phyloP scores from a whole-genome alignment of 2,888 invertebrate species.

The Mesoligia furuncula region DNA sequence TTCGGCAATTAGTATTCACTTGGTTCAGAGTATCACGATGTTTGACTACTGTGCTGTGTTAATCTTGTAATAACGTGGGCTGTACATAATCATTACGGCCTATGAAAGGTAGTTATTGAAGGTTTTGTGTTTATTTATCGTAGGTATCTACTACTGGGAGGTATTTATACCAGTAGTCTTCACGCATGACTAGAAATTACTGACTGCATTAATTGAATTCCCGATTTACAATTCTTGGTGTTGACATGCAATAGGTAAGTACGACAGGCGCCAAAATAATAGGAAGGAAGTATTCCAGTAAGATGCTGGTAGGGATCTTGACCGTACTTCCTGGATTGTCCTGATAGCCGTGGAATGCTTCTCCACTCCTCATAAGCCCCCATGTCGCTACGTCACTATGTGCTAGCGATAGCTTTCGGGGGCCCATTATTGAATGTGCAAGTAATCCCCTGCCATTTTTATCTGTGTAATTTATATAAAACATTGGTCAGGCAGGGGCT shows the following conservation, averaged over 20 bases:
- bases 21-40: constrained; percentile 28
- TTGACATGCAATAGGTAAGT: neutral
- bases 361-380: too few species aligned
- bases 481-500: too few species aligned
- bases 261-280: too few species aligned
- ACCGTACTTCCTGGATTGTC: too few species aligned
- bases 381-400: too few species aligned
- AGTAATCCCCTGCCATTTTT: too few species aligned
- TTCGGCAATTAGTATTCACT: constrained; percentile 36
- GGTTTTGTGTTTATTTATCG: neutral
- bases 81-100: neutral
- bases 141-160: neutral
- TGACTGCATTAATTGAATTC: neutral
- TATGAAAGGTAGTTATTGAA: neutral
- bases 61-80: neutral
- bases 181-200: constrained; percentile 3
- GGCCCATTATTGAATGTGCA: too few species aligned
- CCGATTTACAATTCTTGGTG: neutral
- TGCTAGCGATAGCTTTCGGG: too few species aligned
- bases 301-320: too few species aligned
- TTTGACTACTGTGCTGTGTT: constrained; percentile 23
- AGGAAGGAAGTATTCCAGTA: too few species aligned
- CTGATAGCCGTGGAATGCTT: too few species aligned
- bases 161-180: neutral
- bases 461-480: too few species aligned